Base-by-base conservation (phyloP, 2,797 vertebrate genomes). In the Parauchenoglanis ngamensis region DNA sequence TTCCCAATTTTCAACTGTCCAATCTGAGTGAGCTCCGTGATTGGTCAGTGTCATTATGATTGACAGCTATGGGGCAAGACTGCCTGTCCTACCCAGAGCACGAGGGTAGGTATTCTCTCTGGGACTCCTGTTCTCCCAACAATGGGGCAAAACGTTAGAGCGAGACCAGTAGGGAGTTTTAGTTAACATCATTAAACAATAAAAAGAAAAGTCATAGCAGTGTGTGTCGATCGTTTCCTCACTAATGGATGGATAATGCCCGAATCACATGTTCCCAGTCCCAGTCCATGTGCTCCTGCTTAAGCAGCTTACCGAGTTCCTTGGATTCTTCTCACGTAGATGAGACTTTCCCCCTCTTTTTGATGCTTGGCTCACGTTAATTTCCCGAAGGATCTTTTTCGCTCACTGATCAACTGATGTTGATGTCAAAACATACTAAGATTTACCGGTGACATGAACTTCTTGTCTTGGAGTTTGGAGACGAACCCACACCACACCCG, bases 271-370 rank as follows among this genome's bases (percentile, higher is more conserved):
- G 95, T 93, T 92, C 90, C 44, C 79, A 59, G 49, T 78, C 75
- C 86, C 89, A 89, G 92, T 92, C 92, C 94, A 95, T 94, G 93
- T 91, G 92, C 93, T 94, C 90, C 92, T 89, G 85, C 40, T 83
- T 96, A 96, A 96, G 95, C 94, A 91, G 95, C 95, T 96, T 96
- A 96, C 90, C 8, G 93, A 96, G 95, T 95, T 96, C 95, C 93
- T 96, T 93, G 92, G 92, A 96, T 96, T 95, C 94, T 94, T 95
- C n/a, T n/a, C n/a, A 79, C 93, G 89, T 91, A 87, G 84, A 70
- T 85, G 67, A 89, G 76, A 86, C 91, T 94, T 90, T 91, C 82
- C 85, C n/a, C 63, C 88, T 85, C 68, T 86, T 89, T 89, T 91
- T 83, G 8, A 54, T 68, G 35, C 40, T 44, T 63, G 57, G 35